Conservation (phyloP, 2,797 vertebrate species). For the Falco naumanni region DNA sequence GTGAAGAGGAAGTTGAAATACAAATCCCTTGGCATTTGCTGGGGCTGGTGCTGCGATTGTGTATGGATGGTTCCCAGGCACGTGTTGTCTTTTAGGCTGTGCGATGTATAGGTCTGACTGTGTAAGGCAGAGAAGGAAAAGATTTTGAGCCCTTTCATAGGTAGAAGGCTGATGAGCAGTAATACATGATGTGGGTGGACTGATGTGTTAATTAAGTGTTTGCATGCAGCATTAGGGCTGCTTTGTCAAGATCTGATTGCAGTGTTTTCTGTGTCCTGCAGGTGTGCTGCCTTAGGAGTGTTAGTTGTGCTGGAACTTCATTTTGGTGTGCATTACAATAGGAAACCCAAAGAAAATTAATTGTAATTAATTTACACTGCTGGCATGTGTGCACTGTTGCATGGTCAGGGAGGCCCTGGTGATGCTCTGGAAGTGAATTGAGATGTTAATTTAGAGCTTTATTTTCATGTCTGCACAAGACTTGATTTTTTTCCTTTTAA, state of each 20-base stretch:
- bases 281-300: background rate
- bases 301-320: background rate
- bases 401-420: background rate
- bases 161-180: background rate
- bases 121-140: background rate
- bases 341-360: background rate
- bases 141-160: background rate
- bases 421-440: background rate
- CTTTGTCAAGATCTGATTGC: background rate
- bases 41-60: background rate
- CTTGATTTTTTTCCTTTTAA: background rate
- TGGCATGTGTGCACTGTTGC: background rate
- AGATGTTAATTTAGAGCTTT: conserved; percentile 18
- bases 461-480: background rate
- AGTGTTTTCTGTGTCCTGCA: background rate
- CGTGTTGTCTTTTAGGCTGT: background rate
- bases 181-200: background rate
- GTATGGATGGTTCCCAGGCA: background rate
- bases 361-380: background rate
- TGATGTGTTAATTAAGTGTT: background rate
- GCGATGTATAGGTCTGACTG: background rate
- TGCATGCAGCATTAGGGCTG: background rate
- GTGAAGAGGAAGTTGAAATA: background rate
- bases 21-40: background rate
- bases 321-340: background rate